Base-by-base conservation (phyloP, 2,888 invertebrate genomes). In the Caenorhabditis wallacei region DNA sequence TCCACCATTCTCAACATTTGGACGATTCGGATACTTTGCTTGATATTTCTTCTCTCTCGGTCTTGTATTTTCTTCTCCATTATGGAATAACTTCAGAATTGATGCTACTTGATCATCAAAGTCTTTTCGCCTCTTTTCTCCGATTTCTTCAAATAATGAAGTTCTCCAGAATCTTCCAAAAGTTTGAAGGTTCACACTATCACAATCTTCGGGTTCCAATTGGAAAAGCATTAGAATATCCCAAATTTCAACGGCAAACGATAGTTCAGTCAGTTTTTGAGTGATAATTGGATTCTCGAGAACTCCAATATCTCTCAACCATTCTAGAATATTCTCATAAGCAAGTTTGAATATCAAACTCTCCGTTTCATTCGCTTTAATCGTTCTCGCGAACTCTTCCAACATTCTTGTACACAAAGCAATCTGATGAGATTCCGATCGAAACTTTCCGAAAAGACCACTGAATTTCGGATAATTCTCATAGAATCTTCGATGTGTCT, bases 151-250 rank as follows among this genome's bases (percentile, higher is more conserved):
- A 69, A 69, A 35, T 0, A 53, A 20, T 0, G 30, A 22, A 0
- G 59, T 63, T 35, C 46, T 61, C 78, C 69, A 78, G 63, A 70
- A 54, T 46, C 54, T 26, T 20, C 69, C 61, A 40, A 78, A 70
- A 18, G 53, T 69, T 7, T 24, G 54, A 1, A 69, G 18, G n/a
- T 69, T 69, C 11, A 46, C 53, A 11, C 8, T 40, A 10, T 18
- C 20, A 16, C 61, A 43, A 2, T 78, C 78, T 3, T 30, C 2
- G 0, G 13, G 10, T 0, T 76, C 53, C 8, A 76, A 18, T 22
- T 76, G 76, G 8, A 76, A 18, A 1, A 76, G 43, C n/a, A 16
- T 43, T 13, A 59, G 22, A 20, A 20, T 8, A 30, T 70, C 48
- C 69, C 69, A 78, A 1, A 24, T 61, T 26, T 78, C 78, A 35